A percentile compares a stretch with the other conserved stretches of the same genome.
Conservation (phyloP, 35 echinoderm and acorn worm genomes). For the Diadema setosum region DNA sequence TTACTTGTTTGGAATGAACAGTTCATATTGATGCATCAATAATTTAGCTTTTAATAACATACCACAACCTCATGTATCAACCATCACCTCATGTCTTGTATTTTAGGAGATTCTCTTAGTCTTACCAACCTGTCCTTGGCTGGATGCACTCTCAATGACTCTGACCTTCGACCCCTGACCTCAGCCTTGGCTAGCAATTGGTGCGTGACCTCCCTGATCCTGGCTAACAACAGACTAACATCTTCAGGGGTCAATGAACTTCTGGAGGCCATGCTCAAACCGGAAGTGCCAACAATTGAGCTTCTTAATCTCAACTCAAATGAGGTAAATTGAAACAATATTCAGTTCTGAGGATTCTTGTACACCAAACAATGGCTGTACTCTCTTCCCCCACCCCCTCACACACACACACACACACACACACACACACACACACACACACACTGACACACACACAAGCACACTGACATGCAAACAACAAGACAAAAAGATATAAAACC, state of each 20-base stretch:
- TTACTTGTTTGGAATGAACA: neutral
- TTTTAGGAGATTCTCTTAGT: neutral
- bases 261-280: constrained; percentile 16
- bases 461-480: too few species aligned
- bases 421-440: too few species aligned
- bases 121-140: constrained; percentile 46
- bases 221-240: constrained; percentile 61
- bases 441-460: too few species aligned
- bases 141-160: constrained; percentile 60
- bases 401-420: too few species aligned
- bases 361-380: too few species aligned
- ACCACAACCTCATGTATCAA: too few species aligned
- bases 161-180: constrained; percentile 49
- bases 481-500: too few species aligned
- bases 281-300: neutral
- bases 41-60: neutral
- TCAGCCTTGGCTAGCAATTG: constrained; percentile 12
- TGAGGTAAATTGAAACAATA: neutral
- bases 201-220: constrained; percentile 29
- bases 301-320: neutral
- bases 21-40: neutral
- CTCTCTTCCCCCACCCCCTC: too few species aligned
- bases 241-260: neutral
- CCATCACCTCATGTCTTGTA: too few species aligned
- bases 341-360: too few species aligned